Evolutionary conservation across 2,888 invertebrate species (phyloP).

Genomic region (Apotomis betuletana): DNA sequence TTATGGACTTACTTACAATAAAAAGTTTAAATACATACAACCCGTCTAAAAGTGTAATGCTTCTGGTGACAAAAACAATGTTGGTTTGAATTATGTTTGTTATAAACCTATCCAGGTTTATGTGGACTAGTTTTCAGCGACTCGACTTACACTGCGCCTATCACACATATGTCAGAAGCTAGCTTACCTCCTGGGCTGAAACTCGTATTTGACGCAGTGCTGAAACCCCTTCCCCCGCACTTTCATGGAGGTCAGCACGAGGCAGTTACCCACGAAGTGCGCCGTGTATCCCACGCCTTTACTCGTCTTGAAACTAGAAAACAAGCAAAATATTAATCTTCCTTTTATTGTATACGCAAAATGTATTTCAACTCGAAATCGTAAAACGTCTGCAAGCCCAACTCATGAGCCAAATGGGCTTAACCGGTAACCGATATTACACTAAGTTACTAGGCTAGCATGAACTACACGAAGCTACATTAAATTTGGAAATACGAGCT

Average conservation of each 20-base stretch:
- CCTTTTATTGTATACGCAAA: neutral
- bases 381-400: neutral
- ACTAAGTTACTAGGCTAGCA: constrained; percentile 55
- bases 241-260: constrained; percentile 99
- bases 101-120: no score
- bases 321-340: constrained; percentile 41
- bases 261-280: constrained; percentile 99
- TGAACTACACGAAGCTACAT: constrained; percentile 52
- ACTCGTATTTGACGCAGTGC: constrained; percentile 99
- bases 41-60: no score
- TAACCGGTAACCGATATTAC: constrained; percentile 50
- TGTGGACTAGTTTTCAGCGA: no score
- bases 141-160: no score
- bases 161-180: neutral
- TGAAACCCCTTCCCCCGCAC: constrained; percentile 99
- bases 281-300: constrained; percentile 99
- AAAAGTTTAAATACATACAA: no score
- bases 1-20: no score
- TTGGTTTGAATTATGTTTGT: no score
- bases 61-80: no score
- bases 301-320: constrained; percentile 96
- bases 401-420: constrained; percentile 34
- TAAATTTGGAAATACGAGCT: constrained; percentile 52
- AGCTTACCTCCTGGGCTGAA: constrained; percentile 92
- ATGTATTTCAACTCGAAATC: neutral